phyloP scores from a whole-genome alignment of 2,113 vertebrate genomes.

The Trinectes maculatus region DNA sequence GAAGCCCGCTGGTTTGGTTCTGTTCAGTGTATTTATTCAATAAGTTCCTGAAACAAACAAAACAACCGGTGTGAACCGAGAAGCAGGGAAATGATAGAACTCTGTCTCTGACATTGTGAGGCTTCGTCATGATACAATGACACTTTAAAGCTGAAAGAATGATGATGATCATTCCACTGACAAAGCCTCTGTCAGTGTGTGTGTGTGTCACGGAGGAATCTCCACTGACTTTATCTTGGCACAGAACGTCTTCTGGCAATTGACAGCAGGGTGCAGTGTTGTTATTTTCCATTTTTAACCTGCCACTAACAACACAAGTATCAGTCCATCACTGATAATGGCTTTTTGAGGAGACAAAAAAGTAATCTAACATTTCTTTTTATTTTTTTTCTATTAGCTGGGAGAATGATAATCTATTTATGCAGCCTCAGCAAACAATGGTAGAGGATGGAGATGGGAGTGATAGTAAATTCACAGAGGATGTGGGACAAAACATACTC shows the following conservation, averaged over 20 bases:
- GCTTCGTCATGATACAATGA: background rate
- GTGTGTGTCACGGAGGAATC: slow-evolving; percentile 25
- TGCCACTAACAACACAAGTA: background rate
- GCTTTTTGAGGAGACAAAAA: background rate
- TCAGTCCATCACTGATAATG: background rate
- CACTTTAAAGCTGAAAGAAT: background rate
- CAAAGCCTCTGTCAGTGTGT: slow-evolving; percentile 6
- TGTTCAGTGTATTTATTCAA: background rate
- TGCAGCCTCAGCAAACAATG: background rate
- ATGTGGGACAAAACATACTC: too few relatives aligned
- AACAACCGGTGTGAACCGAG: background rate
- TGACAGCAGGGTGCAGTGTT: background rate
- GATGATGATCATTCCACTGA: background rate
- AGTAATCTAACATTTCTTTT: background rate
- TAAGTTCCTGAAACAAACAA: background rate
- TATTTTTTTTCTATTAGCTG: background rate
- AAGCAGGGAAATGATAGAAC: background rate
- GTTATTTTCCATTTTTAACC: slow-evolving; percentile 15
- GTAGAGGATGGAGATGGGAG: background rate
- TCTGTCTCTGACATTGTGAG: background rate
- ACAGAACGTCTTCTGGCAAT: slow-evolving; percentile 16
- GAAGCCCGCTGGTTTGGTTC: background rate
- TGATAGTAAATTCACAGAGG: background rate
- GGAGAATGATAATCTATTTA: background rate
- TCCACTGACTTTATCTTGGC: slow-evolving; percentile 48